These are phyloP conservation scores for Sesamia nonagrioides DNA, from an alignment of 1,140 invertebrate genomes.

Conservation along the genomic window DNA sequence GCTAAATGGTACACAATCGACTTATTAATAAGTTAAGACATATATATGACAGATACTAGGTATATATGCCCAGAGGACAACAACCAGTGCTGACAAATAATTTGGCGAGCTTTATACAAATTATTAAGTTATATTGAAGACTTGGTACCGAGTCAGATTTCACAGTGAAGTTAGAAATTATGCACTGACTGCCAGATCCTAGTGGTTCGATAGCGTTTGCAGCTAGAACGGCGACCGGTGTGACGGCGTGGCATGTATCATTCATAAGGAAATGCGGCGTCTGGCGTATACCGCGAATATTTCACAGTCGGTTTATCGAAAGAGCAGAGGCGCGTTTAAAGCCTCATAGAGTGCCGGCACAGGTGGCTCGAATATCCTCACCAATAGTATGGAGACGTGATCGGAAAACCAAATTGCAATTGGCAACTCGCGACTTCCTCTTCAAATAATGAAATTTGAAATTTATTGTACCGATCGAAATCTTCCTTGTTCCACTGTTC, in stretches of 20 bases:
- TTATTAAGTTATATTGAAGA: conserved; percentile 47
- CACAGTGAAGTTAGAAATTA: conserved; percentile 64
- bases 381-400: conserved; percentile 86
- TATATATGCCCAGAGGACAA: conserved; percentile 18
- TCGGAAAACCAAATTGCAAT: conserved; percentile 82
- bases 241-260: conserved; percentile 81
- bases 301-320: conserved; percentile 86
- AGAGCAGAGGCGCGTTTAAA: conserved; percentile 82
- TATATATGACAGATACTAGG: conserved; percentile 16
- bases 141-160: conserved; percentile 57
- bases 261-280: conserved; percentile 83
- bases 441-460: conserved; percentile 87
- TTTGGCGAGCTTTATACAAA: conserved; percentile 28
- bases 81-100: conserved; percentile 30
- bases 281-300: conserved; percentile 81
- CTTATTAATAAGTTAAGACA: conserved; percentile 21
- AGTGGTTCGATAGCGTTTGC: conserved; percentile 61
- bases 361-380: conserved; percentile 85
- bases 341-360: conserved; percentile 84
- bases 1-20: not conserved
- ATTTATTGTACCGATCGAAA: conserved; percentile 82
- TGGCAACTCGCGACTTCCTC: conserved; percentile 84
- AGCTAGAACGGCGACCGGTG: conserved; percentile 64
- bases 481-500: conserved; percentile 71
- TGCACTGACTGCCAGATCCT: conserved; percentile 67